Percentiles rank a stretch among this genome's conserved stretches.
Conservation (phyloP, 2,113 vertebrate species). For the Bombycilla garrulus region DNA sequence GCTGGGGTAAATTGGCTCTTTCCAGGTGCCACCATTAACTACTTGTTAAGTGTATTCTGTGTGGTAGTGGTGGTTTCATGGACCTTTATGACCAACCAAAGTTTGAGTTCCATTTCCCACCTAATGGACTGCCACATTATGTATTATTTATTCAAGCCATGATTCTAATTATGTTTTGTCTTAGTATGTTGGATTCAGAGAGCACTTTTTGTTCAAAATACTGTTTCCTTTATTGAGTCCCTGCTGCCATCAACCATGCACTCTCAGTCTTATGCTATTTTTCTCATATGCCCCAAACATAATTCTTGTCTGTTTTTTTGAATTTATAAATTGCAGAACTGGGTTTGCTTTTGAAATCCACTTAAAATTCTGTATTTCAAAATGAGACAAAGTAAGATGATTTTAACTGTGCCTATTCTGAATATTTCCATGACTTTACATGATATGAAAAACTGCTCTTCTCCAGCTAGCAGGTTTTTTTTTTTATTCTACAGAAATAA, state of each 20-base stretch:
- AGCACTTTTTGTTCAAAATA: not conserved
- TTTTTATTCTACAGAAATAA: constrained; percentile 14
- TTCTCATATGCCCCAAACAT: not conserved
- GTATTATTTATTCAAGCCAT: not conserved
- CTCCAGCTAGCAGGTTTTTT: not conserved
- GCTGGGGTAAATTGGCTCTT: not conserved
- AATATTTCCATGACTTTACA: not conserved
- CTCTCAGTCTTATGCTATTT: not conserved
- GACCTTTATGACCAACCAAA: not conserved
- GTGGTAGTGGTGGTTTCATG: not conserved
- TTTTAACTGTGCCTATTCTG: not conserved
- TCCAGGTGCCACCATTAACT: not conserved
- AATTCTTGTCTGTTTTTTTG: not conserved
- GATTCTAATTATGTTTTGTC: not conserved
- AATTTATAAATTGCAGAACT: not conserved
- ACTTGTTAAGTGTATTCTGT: not conserved
- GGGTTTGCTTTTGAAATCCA: not conserved
- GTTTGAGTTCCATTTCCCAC: not conserved
- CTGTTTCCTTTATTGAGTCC: not conserved
- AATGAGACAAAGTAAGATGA: not conserved
- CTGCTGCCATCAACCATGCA: not conserved
- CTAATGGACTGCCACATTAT: not conserved
- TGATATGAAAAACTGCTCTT: not conserved
- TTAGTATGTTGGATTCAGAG: not conserved
- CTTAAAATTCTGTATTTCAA: not conserved